Evolutionary conservation across 2,113 vertebrate species (phyloP), one percentile per base, ranked within the genome.

Genomic region (Phoenicopterus ruber): DNA sequence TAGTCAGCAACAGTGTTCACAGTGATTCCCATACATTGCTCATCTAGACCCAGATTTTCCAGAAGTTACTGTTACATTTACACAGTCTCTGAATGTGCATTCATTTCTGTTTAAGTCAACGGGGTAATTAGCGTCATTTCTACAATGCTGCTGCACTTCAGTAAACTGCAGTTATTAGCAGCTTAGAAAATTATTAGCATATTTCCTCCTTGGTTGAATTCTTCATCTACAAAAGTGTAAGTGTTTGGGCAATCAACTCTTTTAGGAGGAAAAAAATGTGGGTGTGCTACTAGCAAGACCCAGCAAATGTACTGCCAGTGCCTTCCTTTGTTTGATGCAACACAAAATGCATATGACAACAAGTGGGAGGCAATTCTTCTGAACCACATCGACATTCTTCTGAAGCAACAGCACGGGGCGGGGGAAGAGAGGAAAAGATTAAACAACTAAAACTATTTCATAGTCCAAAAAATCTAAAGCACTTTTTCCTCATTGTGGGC

Each of bases 201-300:
- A 92, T 82, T 94, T 96, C 58, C 58, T 94, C 44, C 86, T 90
- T 88, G 82, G 52, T n/a, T 87, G 82, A 95, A 96, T 97, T 96
- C 89, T 86, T 97, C 34, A 36, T 87, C 55, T 70, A 95, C 95
- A 97, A 91, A 96, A 96, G 92, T 92, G 21, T 77, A 88, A 92
- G 91, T 96, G 88, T 95, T 88, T 79, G 76, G 61, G 93, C 58
- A 93, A 94, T 83, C 87, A 92, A 11, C 46, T 77, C 85, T 83
- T 95, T 93, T 44, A 72, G 72, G 59, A 66, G 73, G 50, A 90
- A 70, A 76, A 81, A 94, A 80, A 67, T n/a, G 95, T 95, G 94
- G 86, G 94, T 73, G 96, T 91, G 40, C 73, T 88, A 72, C 71
- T 52, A 89, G 86, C 62, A 86, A 88, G 82, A 78, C 59, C 66